phyloP scores from a whole-genome alignment of 2,113 vertebrate species.

The Eira barbara region DNA sequence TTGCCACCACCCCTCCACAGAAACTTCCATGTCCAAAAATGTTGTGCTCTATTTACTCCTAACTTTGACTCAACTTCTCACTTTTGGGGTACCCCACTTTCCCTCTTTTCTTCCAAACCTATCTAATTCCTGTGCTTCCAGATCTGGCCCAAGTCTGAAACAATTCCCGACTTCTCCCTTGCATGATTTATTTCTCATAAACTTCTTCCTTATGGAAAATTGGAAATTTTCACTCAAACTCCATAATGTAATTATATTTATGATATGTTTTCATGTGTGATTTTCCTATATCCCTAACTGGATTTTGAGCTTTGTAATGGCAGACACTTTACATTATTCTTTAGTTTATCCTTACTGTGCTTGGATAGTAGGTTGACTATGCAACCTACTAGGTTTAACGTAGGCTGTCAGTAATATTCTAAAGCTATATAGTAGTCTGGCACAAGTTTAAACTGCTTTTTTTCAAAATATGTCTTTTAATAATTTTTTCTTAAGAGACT shows the following conservation, averaged over 20 bases:
- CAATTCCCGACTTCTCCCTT: neutral
- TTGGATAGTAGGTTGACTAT: neutral
- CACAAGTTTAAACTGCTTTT: neutral
- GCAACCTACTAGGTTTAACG: neutral
- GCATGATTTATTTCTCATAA: neutral
- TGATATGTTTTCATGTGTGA: neutral
- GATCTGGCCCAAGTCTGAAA: neutral
- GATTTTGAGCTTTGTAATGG: neutral
- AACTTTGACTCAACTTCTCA: neutral
- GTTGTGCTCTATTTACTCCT: neutral
- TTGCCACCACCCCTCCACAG: neutral
- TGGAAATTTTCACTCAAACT: neutral
- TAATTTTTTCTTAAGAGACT: neutral
- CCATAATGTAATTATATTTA: neutral
- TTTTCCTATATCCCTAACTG: neutral
- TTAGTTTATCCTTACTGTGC: neutral
- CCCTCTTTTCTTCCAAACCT: neutral
- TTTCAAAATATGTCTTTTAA: neutral
- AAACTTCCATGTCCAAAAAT: neutral
- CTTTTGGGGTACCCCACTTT: neutral
- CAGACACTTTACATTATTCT: neutral
- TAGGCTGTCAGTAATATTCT: neutral
- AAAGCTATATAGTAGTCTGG: neutral
- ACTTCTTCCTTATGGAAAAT: neutral
- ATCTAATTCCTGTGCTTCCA: neutral